Evolutionary conservation across 2,113 vertebrate species (phyloP).

Genomic region (Elephas maximus): DNA sequence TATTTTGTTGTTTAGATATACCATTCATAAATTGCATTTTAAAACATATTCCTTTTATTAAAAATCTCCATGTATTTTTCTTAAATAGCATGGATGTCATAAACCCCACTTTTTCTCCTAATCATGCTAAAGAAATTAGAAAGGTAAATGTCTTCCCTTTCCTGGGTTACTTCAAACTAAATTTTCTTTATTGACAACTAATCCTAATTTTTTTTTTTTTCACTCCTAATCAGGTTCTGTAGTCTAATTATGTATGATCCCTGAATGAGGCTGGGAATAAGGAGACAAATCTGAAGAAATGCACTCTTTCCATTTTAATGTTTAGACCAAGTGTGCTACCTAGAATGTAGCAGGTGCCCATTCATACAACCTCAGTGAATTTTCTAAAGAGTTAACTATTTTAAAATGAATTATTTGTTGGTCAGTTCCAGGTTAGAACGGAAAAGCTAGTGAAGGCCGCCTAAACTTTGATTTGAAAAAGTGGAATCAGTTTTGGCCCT

Average conservation of each 20-base stretch:
- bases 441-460: background rate
- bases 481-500: background rate
- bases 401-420: constrained; percentile 29
- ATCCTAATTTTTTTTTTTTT: background rate
- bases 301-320: background rate
- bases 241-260: constrained; percentile 40
- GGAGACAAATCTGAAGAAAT: constrained; percentile 20
- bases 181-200: background rate
- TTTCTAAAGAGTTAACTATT: constrained; percentile 22
- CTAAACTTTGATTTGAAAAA: constrained; percentile 49
- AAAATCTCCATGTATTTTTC: background rate
- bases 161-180: background rate
- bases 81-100: background rate
- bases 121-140: constrained; percentile 12
- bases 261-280: background rate
- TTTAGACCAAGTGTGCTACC: background rate
- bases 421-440: background rate
- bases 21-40: background rate
- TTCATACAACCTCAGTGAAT: background rate
- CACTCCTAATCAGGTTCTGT: background rate
- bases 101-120: constrained; percentile 20
- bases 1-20: background rate
- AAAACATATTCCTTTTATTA: background rate
- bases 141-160: background rate
- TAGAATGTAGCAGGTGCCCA: background rate